Evolutionary conservation across 2,113 vertebrate species (phyloP), one percentile per base, ranked within the genome.

Genomic region (Poicephalus gulielmi): DNA sequence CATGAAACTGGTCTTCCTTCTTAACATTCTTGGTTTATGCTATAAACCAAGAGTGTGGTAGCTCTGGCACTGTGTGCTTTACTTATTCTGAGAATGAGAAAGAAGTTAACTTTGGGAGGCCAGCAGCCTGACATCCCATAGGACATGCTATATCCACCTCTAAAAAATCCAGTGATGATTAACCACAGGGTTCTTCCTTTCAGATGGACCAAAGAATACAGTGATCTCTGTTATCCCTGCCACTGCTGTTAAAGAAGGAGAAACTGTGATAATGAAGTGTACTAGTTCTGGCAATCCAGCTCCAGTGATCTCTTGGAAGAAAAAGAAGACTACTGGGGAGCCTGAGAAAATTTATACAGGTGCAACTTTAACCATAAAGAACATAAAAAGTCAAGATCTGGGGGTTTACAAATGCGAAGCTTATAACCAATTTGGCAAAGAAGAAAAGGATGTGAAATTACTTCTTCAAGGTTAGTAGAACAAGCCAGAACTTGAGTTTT

Each of bases 321-420:
- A 96, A 93, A 96, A 79, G 47, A 20, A 24, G 7, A 82, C 74
- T 9, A 52, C 39, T 0, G 97, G 95, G 13, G 75, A 81, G 17
- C 49, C 59, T 13, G 93, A 94, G 75, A 71, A 73, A 43, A 95
- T 98, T 81, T 97, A 80, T 25, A 8, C 66, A 46, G 95, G 85
- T 41, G 91, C 95, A 33, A 97, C 88, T 64, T 95, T 98, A 47
- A 97, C 95, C 11, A 92, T 98, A 81, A 49, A 93, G 74, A 96
- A 76, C 7, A 83, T 98, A 92, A 95, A 82, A 82, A 74, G 57
- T 53, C 90, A 98, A 93, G 97, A 98, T 79, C 88, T 94, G 77
- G 98, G 97, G 9, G 92, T 91, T 95, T 98, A 98, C 39, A 82
- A 97, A 73, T 98, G 98, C 88, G 96, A 98, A 96, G 97, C 90